A percentile compares a stretch with the other conserved stretches of the same genome.
phyloP scores from a whole-genome alignment of 2,797 vertebrate genomes.

The Chanos chanos region DNA sequence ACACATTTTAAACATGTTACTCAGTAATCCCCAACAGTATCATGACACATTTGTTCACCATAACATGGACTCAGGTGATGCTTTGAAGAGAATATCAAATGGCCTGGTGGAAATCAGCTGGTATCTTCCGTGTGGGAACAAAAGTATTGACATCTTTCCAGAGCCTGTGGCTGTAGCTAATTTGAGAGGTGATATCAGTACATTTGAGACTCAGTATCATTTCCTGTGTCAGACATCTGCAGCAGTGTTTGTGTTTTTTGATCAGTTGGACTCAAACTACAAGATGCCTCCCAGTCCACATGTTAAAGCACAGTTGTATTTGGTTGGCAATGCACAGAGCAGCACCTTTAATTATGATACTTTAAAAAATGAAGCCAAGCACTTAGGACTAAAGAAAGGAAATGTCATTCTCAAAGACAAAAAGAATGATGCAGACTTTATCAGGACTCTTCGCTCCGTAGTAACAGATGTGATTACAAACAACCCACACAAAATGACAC shows the following conservation, averaged over 20 bases:
- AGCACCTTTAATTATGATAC: not conserved
- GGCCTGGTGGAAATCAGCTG: slow-evolving; percentile 63
- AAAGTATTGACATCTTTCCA: slow-evolving; percentile 51
- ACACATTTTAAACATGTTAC: slow-evolving; percentile 56
- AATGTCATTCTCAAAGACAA: not conserved
- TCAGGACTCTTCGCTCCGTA: not conserved
- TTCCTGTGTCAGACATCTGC: slow-evolving; percentile 22
- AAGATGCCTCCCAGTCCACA: not conserved
- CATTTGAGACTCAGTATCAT: not conserved
- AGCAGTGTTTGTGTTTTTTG: slow-evolving; percentile 24
- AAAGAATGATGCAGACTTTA: too few species aligned
- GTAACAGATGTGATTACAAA: not conserved
- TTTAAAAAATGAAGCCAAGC: not conserved
- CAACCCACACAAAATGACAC: not conserved
- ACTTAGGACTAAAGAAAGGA: not conserved
- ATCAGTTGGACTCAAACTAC: slow-evolving; percentile 3
- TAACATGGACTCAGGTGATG: slow-evolving; percentile 49
- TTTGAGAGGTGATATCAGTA: slow-evolving; percentile 16
- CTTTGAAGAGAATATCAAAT: slow-evolving; percentile 24
- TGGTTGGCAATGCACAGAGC: not conserved
- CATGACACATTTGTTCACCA: slow-evolving; percentile 59
- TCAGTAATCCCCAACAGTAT: slow-evolving; percentile 48
- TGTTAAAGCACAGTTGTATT: not conserved
- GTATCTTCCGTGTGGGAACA: slow-evolving; percentile 56
- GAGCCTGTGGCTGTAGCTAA: slow-evolving; percentile 55